Base-by-base conservation (phyloP, 2,113 vertebrate species). In the Clinocottus analis region DNA sequence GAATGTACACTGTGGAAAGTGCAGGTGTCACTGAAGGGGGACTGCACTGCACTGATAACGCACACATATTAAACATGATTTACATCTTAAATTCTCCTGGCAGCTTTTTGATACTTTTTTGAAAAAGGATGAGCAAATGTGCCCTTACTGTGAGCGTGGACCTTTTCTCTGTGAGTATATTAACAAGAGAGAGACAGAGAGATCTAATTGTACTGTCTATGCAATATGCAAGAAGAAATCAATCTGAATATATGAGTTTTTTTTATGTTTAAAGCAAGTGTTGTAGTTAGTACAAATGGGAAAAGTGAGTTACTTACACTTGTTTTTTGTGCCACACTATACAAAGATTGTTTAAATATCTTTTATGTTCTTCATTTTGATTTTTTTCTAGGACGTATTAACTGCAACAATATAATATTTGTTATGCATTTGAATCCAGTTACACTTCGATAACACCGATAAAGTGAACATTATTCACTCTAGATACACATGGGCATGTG, bases 11-110 rank as follows among this genome's bases (percentile, higher is more conserved):
- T 37, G 43, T 25, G 21, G 35, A 55, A 2, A 35, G 63, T 69
- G 51, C 41, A 77, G 33, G 35, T 71, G 61, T 61, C 47, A 35
- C 53, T 64, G 0, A 17, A 45, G 51, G 13, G 47, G 27, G 27
- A 10, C 19, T 71, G 5, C 21, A 53, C 31, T 58, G n/a, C 47
- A 41, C 23, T 56, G 51, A 70, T 71, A 77, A 55, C 8, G 21
- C 8, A 45, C 51, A 37, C 10, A 16, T 33, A 71, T 75, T 11
- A 27, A 70, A 67, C 19, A 33, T 53, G 10, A 75, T 75, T 79
- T 68, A 45, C 19, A 35, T 29, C 51, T 33, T 9, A 14, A 63
- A 14, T 45, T 47, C 31, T 31, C 33, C 14, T 35, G 31, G 45
- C 29, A 62, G 39, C 31, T 35, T 49, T 66, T 53, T 55, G 25